phyloP scores from a whole-genome alignment of 2,797 vertebrate genomes.

The Phoxinus dragarum region DNA sequence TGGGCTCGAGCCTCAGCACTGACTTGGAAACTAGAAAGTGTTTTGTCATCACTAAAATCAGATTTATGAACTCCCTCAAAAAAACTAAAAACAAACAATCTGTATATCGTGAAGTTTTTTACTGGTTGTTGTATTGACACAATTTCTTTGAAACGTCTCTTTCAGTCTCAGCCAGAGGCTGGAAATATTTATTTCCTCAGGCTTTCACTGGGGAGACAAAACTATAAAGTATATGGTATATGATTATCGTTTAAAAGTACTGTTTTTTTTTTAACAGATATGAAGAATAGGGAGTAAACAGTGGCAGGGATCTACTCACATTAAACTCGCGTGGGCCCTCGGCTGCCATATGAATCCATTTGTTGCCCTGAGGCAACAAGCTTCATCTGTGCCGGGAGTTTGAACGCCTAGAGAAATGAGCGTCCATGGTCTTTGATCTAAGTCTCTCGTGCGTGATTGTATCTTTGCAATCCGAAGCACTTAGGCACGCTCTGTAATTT shows the following conservation, averaged over 20 bases:
- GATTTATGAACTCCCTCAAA: background rate
- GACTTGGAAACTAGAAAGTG: background rate
- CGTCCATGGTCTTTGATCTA: slow-evolving; percentile 55
- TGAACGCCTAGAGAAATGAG: slow-evolving; percentile 61
- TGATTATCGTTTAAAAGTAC: slow-evolving; percentile 44
- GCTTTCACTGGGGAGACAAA: background rate
- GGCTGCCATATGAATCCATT: slow-evolving; percentile 70
- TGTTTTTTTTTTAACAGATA: slow-evolving; percentile 27
- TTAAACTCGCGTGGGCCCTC: slow-evolving; percentile 64
- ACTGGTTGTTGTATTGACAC: background rate
- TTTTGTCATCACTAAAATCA: background rate
- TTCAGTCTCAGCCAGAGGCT: slow-evolving; percentile 21
- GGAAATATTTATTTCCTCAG: slow-evolving; percentile 16
- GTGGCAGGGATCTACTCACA: slow-evolving; percentile 48
- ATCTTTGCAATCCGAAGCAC: slow-evolving; percentile 19
- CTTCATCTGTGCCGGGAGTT: slow-evolving; percentile 68
- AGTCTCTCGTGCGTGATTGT: slow-evolving; percentile 10
- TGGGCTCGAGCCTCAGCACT: background rate
- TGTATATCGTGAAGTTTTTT: background rate
- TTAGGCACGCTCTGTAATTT: slow-evolving; percentile 25
- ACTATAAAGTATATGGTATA: slow-evolving; percentile 23
- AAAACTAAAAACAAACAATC: background rate
- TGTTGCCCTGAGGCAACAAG: slow-evolving; percentile 68
- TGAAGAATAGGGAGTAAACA: slow-evolving; percentile 34
- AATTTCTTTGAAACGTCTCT: slow-evolving; percentile 19